Percentiles rank a stretch among this genome's conserved stretches.
These are phyloP conservation scores for Ooceraea biroi DNA, from an alignment of 1,140 invertebrate species.

Conservation along the genomic window DNA sequence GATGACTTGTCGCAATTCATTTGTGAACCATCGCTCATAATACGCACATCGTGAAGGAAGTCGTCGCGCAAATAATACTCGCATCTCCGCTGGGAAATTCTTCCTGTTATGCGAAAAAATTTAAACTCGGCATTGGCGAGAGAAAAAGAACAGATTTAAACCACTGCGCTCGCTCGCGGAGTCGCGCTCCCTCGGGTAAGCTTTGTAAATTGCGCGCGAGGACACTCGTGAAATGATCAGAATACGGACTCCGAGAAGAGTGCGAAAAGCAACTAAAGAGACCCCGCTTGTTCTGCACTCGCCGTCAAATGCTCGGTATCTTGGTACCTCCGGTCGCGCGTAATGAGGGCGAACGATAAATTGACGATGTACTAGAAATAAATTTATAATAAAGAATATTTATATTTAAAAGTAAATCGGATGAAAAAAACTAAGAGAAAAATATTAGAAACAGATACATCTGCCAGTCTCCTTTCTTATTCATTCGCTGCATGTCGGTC, in stretches of 20 bases:
- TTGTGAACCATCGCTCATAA: background rate
- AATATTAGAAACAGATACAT: slow-evolving; percentile 20
- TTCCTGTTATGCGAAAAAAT: slow-evolving; percentile 1
- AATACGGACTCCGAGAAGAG: background rate
- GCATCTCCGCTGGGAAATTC: slow-evolving; percentile 5
- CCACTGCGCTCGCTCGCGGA: background rate
- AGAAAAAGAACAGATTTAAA: slow-evolving; percentile 26
- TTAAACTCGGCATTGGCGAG: background rate
- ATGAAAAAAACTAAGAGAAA: background rate
- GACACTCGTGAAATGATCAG: slow-evolving; percentile 21
- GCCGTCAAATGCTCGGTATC: background rate
- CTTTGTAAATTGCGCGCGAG: slow-evolving; percentile 40
- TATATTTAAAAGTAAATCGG: background rate
- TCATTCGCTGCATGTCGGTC: slow-evolving; percentile 14
- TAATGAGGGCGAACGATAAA: slow-evolving; percentile 23
- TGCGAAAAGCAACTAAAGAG: slow-evolving; percentile 3
- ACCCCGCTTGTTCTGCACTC: background rate
- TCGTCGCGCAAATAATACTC: slow-evolving; percentile 1
- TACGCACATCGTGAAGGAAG: background rate
- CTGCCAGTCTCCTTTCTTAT: background rate
- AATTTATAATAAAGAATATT: background rate
- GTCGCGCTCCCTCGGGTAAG: background rate
- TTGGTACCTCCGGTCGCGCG: background rate
- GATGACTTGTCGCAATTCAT: background rate
- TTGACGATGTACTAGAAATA: background rate